Conservation (phyloP, 2,113 vertebrate genomes). For the Elaphurus davidianus region DNA sequence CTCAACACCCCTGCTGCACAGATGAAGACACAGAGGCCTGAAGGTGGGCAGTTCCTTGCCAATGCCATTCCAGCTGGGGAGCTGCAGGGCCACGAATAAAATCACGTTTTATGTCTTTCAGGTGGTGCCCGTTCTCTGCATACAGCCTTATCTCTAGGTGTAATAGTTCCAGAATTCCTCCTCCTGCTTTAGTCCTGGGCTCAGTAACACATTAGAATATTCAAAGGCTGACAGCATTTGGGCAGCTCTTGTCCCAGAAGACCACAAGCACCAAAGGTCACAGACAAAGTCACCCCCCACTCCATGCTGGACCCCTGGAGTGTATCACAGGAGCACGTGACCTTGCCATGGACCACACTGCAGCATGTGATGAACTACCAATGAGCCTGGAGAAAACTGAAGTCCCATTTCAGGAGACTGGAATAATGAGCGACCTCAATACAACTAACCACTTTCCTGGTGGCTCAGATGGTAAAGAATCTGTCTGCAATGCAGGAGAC, state of each 20-base stretch:
- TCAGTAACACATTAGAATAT: neutral
- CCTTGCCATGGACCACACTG: neutral
- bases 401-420: neutral
- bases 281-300: neutral
- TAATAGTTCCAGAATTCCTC: neutral
- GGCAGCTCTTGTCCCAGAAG: constrained; percentile 13
- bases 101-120: neutral
- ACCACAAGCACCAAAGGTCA: constrained; percentile 39
- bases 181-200: neutral
- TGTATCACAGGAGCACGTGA: neutral
- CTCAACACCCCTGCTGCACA: neutral
- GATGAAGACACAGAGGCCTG: neutral
- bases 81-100: neutral
- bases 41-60: neutral
- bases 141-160: neutral
- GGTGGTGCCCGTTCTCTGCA: neutral
- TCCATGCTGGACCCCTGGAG: neutral
- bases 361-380: neutral
- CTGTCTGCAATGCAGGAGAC: neutral
- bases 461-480: neutral
- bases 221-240: neutral
- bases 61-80: neutral
- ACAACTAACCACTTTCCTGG: neutral
- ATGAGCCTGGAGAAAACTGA: neutral
- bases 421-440: neutral